Conservation (phyloP, 64 coral and sea anemone genomes). For the Montipora cactus region DNA sequence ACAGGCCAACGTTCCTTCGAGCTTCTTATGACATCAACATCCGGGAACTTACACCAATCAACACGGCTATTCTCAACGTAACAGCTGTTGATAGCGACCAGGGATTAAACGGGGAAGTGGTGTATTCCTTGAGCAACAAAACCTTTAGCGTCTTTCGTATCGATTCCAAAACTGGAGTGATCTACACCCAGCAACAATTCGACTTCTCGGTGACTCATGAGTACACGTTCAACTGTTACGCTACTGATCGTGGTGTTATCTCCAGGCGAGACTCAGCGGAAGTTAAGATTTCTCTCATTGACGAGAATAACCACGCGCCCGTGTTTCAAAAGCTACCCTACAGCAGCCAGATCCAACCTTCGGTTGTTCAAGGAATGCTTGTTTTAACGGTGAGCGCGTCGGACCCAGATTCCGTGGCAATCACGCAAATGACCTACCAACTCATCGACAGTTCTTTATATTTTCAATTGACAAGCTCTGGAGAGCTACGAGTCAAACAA, state of each 20-base stretch:
- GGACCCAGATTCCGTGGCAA: constrained; percentile 64
- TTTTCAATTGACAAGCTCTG: constrained; percentile 67
- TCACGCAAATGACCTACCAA: constrained; percentile 60
- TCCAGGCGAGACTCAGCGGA: constrained; percentile 51
- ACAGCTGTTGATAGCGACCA: constrained; percentile 75
- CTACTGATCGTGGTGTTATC: constrained; percentile 64
- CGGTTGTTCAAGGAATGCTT: neutral
- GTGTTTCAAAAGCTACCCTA: constrained; percentile 78
- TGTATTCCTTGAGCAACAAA: constrained; percentile 66
- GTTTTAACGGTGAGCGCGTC: constrained; percentile 74
- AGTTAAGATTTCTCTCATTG: constrained; percentile 61
- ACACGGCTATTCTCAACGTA: constrained; percentile 72
- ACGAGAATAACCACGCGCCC: constrained; percentile 82
- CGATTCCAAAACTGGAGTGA: constrained; percentile 76
- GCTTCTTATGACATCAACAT: constrained; percentile 53
- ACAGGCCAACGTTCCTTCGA: constrained; percentile 72
- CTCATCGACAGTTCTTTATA: constrained; percentile 20
- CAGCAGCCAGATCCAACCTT: constrained; percentile 6
- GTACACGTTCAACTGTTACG: constrained; percentile 73
- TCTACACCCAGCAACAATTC: constrained; percentile 83
- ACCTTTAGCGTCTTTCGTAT: constrained; percentile 64
- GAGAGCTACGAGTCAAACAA: constrained; percentile 45
- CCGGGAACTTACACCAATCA: constrained; percentile 37
- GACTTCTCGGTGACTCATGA: constrained; percentile 51
- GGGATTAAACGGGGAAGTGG: constrained; percentile 70